Base-by-base conservation (phyloP, 2,888 invertebrate genomes). In the Caenorhabditis drosophilae region DNA sequence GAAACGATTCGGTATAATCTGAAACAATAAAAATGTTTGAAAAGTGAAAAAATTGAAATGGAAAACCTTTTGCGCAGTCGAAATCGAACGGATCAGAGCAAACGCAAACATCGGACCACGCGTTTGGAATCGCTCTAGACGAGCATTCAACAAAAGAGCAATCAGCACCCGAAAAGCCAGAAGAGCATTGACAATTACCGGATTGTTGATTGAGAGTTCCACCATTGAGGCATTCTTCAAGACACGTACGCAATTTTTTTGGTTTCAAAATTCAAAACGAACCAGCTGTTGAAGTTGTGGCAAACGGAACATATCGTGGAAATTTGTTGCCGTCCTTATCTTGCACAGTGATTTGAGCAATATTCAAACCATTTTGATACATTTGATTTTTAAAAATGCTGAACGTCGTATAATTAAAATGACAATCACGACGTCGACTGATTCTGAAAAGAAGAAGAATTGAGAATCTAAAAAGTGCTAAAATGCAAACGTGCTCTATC, bases 81-180 rank as follows among this genome's bases (percentile, higher is more conserved):
- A 16, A 41, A 36, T 58, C 58, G 9, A 47, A 45, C 12, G 52
- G 27, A 4, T 23, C 16, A 1, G 20, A 16, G n/a, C 60, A 60
- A n/a, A 53, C 45, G 18, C 60, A 60, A 7, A 49, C 60, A 45
- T 60, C 49, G 4, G 48, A 49, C 60, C 60, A 60, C n/a, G 53
- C 53, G n/a, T 60, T 60, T 0, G 53, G 26, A 12, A 16, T 38
- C 4, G 53, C 46, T 4, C 9, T 16, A 3, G 23, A 26, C 4
- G 22, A 34, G 26, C 60, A 60, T 9, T 34, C 23, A 12, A 60
- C 54, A 18, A 49, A 25, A 4, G 60, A 60, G 18, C 60, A 60
- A 20, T 53, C 53, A 0, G 60, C 38, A 15, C 60, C 60, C 9
- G 35, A 41, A 49, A 38, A 60, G 2, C 53, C 53, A 0, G 26